A percentile compares a stretch with the other conserved stretches of the same genome.
Conservation (phyloP, 2,113 vertebrate genomes). For the Lepus americanus region DNA sequence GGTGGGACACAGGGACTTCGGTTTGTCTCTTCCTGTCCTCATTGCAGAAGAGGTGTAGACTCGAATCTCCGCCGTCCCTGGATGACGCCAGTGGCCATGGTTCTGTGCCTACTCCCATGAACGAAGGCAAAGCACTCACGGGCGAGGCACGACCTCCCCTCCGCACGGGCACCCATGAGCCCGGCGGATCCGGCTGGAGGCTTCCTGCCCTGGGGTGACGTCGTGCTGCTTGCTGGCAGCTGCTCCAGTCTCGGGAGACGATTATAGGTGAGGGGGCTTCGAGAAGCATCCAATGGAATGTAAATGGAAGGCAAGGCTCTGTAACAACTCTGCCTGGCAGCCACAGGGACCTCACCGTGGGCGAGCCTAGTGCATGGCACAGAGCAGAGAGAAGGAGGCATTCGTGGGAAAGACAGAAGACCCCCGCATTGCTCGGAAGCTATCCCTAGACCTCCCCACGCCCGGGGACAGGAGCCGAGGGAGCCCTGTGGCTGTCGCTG, state of each 20-base stretch:
- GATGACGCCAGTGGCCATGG: background rate
- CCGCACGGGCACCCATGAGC: no score
- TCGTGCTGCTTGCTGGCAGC: no score
- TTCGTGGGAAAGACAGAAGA: background rate
- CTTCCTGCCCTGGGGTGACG: background rate
- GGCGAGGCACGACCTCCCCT: no score
- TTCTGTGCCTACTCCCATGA: no score
- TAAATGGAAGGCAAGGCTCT: accelerated
- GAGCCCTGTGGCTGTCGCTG: no score
- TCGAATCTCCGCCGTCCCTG: background rate
- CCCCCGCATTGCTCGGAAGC: no score
- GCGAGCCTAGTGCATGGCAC: accelerated
- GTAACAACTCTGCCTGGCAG: background rate
- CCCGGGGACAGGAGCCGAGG: background rate
- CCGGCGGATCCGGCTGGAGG: accelerated
- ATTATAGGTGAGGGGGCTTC: background rate
- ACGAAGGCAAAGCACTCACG: background rate
- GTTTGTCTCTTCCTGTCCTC: background rate
- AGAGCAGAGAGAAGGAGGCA: background rate
- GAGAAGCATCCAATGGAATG: background rate
- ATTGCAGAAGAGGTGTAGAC: no score
- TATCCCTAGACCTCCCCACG: background rate
- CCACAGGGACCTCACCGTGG: no score
- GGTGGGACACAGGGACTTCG: background rate
- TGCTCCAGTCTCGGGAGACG: background rate